Percentiles rank a stretch among this genome's conserved stretches.
Conservation (phyloP, 2,113 vertebrate genomes). For the Setophaga kirtlandii region DNA sequence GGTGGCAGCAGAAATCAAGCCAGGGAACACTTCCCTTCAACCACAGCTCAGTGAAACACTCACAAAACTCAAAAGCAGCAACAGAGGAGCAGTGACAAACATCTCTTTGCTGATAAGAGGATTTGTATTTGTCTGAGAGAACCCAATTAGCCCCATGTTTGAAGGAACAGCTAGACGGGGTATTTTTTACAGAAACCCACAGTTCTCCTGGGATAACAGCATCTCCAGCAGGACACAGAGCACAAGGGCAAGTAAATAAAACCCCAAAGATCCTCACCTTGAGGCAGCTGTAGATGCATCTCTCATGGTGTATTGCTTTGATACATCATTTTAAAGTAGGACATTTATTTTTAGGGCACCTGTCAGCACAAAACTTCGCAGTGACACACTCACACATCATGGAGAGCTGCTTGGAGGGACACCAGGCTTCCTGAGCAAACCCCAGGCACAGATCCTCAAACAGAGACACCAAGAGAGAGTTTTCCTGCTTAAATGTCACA, state of each 20-base stretch:
- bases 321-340: not conserved
- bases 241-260: not conserved
- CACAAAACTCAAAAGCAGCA: not conserved
- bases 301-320: not conserved
- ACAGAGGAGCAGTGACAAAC: not conserved
- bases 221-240: not conserved
- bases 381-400: fast-evolving
- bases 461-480: fast-evolving
- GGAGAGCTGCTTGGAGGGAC: not conserved
- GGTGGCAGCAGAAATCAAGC: not conserved
- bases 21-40: not conserved
- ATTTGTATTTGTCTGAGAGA: not conserved
- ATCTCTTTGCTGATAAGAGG: not conserved
- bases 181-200: not conserved
- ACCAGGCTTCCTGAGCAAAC: not conserved
- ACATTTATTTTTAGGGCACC: not conserved
- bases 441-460: not conserved
- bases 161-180: not conserved
- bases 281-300: not conserved
- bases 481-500: not conserved
- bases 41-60: not conserved
- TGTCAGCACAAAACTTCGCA: not conserved
- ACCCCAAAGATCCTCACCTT: not conserved
- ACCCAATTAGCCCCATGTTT: fast-evolving
- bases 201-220: not conserved